phyloP scores from a whole-genome alignment of 2,888 invertebrate species.

The Zygaena filipendulae region DNA sequence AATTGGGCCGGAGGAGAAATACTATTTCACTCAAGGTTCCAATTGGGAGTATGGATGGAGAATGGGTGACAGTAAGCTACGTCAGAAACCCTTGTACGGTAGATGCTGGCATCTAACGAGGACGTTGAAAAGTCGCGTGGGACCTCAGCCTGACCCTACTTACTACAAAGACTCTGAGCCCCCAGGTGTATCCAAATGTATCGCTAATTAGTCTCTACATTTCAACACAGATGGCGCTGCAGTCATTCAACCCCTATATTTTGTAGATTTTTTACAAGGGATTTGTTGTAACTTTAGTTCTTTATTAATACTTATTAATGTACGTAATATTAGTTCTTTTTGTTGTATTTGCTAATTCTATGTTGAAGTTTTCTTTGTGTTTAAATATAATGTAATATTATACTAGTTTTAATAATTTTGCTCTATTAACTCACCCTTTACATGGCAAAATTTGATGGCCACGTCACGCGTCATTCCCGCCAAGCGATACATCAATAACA shows the following conservation, averaged over 20 bases:
- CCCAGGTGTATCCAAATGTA: conserved; percentile 21
- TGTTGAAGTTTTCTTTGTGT: too few relatives aligned
- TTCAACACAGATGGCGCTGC: conserved; percentile 13
- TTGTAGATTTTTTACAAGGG: too few relatives aligned
- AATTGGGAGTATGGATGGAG: conserved; percentile 36
- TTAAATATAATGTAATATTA: too few relatives aligned
- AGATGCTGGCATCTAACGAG: conserved; percentile 30
- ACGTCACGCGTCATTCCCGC: conserved; percentile 54
- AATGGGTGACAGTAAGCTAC: conserved; percentile 24
- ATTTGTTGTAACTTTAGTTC: too few relatives aligned
- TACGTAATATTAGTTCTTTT: too few relatives aligned
- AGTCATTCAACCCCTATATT: too few relatives aligned
- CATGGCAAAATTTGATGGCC: too few relatives aligned
- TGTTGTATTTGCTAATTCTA: too few relatives aligned
- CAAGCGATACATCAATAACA: conserved; percentile 54
- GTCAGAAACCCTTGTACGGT: conserved; percentile 20
- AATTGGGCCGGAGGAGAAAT: conserved; percentile 28
- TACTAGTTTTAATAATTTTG: too few relatives aligned
- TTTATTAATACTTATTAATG: too few relatives aligned
- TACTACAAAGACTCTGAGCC: conserved; percentile 26
- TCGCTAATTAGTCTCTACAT: conserved; percentile 14
- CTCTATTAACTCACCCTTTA: too few relatives aligned
- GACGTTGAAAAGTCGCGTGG: conserved; percentile 25
- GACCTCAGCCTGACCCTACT: conserved; percentile 30
- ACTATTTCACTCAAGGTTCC: conserved; percentile 29